Base-by-base conservation (phyloP, 2,797 vertebrate species). In the Falco cherrug region DNA sequence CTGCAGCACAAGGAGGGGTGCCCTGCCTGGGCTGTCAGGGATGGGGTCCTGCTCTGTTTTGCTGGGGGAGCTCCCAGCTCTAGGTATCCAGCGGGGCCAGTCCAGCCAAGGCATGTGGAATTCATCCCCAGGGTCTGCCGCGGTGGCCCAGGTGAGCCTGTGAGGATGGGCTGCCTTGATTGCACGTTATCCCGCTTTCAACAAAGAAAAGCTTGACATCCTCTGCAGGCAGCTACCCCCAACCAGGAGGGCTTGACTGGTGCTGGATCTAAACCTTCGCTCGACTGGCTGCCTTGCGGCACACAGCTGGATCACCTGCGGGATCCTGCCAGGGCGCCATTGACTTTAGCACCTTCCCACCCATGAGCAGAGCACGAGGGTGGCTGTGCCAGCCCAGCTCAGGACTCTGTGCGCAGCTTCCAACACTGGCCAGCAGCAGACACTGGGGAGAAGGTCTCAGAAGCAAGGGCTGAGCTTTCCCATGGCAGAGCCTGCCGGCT, bases 331-430 rank as follows among this genome's bases (percentile, higher is more conserved):
- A 26, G 61, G 48, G 13, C 45, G 45, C 86, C 21, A 0, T 0
- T 10, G 64, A 5, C 75, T 90, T 77, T 13, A 84, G 48, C 60
- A 80, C 75, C 77, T 74, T 56, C 56, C 56, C 50, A 33, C n/a
- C 78, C 0, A 0, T 0, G 1, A 78, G 71, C 45, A 68, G 73
- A 37, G 61, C 65, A 15, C 0, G 4, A 54, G 43, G 4, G 18
- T 9, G 31, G 19, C 75, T n/a, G 63, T 51, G 60, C 53, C 68
- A 84, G 69, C n/a, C 31, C 63, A 35, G 70, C 71, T 67, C 71
- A 6, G 74, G n/a, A 4, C 50, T 56, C 81, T 21, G 0, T 9
- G 24, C 80, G 41, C 70, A n/a, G 39, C 63, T 24, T 61, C 76
- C 57, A 48, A 9, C 43, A 20, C 20, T 0, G 4, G 45, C 39